These are phyloP conservation scores for Columba janthina DNA, from an alignment of 2,113 vertebrate genomes.

Conservation along the genomic window DNA sequence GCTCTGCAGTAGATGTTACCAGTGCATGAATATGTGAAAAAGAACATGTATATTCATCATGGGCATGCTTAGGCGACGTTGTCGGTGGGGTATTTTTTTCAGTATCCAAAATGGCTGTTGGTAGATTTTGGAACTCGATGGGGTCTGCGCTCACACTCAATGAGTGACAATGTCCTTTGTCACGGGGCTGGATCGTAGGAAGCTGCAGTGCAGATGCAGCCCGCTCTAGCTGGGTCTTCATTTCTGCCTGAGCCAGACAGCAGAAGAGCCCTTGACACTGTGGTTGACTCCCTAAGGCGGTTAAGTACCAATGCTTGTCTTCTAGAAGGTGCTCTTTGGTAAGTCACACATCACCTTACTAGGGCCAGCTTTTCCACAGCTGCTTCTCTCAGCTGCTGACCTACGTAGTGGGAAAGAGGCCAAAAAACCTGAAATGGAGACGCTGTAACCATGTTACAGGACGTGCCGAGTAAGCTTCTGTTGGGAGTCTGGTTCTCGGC, in stretches of 20 bases:
- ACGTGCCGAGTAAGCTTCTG: not conserved
- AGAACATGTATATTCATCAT: constrained; percentile 35
- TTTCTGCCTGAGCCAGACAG: not conserved
- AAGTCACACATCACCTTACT: not conserved
- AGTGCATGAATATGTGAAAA: constrained; percentile 72
- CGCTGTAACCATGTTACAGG: not conserved
- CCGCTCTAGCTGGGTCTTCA: not conserved
- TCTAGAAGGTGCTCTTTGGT: not conserved
- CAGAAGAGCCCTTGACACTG: not conserved
- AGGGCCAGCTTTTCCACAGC: not conserved
- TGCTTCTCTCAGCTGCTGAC: not conserved
- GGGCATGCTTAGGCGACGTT: constrained; percentile 69
- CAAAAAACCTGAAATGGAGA: not conserved
- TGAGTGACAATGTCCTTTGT: not conserved
- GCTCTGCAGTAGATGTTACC: constrained; percentile 53
- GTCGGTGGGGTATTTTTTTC: not conserved
- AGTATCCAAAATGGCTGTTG: not conserved
- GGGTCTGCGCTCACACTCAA: not conserved
- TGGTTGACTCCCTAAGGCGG: not conserved
- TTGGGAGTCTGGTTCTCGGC: not conserved
- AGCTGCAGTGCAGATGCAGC: not conserved
- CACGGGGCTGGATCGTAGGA: not conserved
- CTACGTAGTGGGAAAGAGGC: not conserved
- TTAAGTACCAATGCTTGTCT: not conserved
- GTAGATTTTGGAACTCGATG: not conserved